Percentiles rank a stretch among this genome's conserved stretches.
Conservation (phyloP, 2,797 vertebrate genomes). For the Siniperca scherzeri region DNA sequence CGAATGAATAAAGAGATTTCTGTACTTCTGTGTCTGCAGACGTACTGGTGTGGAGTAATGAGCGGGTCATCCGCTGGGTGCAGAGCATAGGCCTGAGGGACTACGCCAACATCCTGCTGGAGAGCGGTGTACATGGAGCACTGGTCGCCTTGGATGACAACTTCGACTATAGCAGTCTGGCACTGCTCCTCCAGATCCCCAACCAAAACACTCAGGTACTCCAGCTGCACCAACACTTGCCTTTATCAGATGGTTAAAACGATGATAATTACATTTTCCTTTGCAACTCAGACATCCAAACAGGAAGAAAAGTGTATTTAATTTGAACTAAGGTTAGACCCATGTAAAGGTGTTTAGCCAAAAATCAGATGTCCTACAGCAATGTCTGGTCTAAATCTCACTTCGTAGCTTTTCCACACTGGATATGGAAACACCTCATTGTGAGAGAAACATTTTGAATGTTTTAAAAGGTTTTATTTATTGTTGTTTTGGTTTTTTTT, state of each 20-base stretch:
- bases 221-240: not conserved
- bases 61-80: slow-evolving; percentile 97
- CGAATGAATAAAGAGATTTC: not conserved
- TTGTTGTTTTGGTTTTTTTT: not conserved
- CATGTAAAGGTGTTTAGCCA: not conserved
- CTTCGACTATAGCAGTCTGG: slow-evolving; percentile 98
- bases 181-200: slow-evolving; percentile 97
- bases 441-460: not conserved
- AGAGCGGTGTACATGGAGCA: slow-evolving; percentile 98
- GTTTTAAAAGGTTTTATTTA: no score
- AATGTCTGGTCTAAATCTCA: not conserved
- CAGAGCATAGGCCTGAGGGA: slow-evolving; percentile 97
- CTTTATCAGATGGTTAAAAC: no score
- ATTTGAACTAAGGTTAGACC: not conserved
- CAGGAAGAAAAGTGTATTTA: no score
- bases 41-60: slow-evolving; percentile 97
- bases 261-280: not conserved
- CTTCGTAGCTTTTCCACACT: not conserved
- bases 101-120: slow-evolving; percentile 95
- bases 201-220: slow-evolving; percentile 96
- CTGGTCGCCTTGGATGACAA: slow-evolving; percentile 97
- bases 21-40: slow-evolving; percentile 79
- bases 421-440: not conserved
- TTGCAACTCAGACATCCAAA: not conserved
- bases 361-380: not conserved